Percentiles rank a stretch among this genome's conserved stretches.
phyloP scores from a whole-genome alignment of 1,140 invertebrate genomes.

The Drosophila micromelanica region DNA sequence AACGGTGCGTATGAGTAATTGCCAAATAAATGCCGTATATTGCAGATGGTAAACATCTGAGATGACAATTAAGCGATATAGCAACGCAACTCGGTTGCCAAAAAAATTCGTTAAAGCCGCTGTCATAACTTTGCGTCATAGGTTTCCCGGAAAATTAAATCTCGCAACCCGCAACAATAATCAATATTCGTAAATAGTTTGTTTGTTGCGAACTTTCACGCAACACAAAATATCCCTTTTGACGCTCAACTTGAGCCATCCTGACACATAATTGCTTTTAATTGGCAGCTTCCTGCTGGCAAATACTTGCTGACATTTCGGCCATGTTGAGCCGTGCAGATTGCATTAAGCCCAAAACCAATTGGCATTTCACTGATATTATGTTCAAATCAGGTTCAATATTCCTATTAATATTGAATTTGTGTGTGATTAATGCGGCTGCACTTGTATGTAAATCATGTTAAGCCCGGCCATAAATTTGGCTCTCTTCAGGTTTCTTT shows the following conservation, averaged over 20 bases:
- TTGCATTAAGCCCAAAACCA: background rate
- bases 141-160: background rate
- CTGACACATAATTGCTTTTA: background rate
- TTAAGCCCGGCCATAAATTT: background rate
- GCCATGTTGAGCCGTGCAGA: too few species aligned
- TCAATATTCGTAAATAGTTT: too few species aligned
- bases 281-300: background rate
- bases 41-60: too few species aligned
- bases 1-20: conserved; percentile 45
- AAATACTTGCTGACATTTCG: too few species aligned
- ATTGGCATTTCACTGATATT: background rate
- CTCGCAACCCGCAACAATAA: background rate
- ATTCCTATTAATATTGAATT: background rate
- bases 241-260: background rate
- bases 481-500: background rate
- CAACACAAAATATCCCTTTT: background rate
- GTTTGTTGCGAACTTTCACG: background rate
- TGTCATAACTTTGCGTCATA: too few species aligned
- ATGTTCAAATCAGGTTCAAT: background rate
- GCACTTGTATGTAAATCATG: background rate
- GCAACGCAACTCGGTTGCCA: too few species aligned
- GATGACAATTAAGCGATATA: too few species aligned
- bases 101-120: too few species aligned
- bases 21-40: conserved; percentile 8
- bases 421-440: background rate